A percentile compares a stretch with the other conserved stretches of the same genome.
These are phyloP conservation scores for Pseudomugil tenellus DNA, from an alignment of 2,797 vertebrate genomes.

Conservation along the genomic window DNA sequence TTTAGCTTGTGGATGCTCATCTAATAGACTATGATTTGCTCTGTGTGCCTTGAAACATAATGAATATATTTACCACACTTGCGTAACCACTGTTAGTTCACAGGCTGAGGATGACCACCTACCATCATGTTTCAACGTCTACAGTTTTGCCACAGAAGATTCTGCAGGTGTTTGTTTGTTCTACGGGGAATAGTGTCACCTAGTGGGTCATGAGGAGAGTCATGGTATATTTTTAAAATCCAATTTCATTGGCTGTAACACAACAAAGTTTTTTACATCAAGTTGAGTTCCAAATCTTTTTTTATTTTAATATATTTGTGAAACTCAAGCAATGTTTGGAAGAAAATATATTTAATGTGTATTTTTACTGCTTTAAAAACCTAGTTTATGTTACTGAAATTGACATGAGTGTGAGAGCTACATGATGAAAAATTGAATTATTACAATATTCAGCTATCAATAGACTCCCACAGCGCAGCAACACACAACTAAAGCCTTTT, in stretches of 20 bases:
- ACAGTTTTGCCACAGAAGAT: neutral
- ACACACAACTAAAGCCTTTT: constrained; percentile 6
- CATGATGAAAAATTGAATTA: constrained; percentile 32
- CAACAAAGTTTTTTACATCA: neutral
- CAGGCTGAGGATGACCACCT: neutral
- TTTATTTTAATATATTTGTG: neutral
- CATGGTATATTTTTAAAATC: neutral
- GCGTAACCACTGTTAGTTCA: neutral
- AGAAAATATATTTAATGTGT: neutral
- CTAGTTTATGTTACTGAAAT: constrained; percentile 11
- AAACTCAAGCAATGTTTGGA: neutral
- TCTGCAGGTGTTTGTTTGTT: neutral
- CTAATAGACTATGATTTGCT: constrained; percentile 43
- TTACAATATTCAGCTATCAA: constrained; percentile 28
- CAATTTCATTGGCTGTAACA: neutral
- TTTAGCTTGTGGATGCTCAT: constrained; percentile 7
- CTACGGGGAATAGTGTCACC: constrained; percentile 55
- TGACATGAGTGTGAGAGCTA: constrained; percentile 22
- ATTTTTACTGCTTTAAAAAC: neutral
- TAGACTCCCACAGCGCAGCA: constrained; percentile 4
- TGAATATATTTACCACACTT: constrained; percentile 16
- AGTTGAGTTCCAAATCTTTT: neutral
- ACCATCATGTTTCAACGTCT: neutral
- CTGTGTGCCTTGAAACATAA: constrained; percentile 53
- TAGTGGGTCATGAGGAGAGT: constrained; percentile 44